These are phyloP conservation scores for Uloborus diversus DNA, from an alignment of 1,140 invertebrate genomes.

Conservation along the genomic window DNA sequence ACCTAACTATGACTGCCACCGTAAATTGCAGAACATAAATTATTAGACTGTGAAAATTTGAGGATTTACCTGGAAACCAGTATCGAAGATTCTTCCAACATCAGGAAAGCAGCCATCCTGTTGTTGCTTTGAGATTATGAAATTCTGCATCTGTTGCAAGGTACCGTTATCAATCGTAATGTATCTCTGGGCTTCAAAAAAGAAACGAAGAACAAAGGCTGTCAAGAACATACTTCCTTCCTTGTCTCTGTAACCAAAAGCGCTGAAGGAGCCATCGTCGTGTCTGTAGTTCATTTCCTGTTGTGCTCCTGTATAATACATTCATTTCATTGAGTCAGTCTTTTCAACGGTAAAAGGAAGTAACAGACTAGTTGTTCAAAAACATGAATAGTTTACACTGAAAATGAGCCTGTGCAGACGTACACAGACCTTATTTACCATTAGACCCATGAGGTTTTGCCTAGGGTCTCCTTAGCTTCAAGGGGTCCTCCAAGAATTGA, in stretches of 20 bases:
- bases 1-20: too few relatives aligned
- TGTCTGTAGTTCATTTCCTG: conserved; percentile 78
- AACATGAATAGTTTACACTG: too few relatives aligned
- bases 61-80: conserved; percentile 35
- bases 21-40: too few relatives aligned
- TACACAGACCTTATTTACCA: too few relatives aligned
- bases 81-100: conserved; percentile 40
- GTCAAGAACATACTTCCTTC: conserved; percentile 84
- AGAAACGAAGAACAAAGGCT: conserved; percentile 80
- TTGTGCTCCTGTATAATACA: conserved; percentile 64
- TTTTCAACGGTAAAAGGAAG: too few relatives aligned
- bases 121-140: conserved; percentile 65
- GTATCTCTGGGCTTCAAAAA: conserved; percentile 72
- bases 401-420: too few relatives aligned
- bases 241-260: conserved; percentile 75
- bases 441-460: too few relatives aligned
- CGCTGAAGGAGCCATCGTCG: conserved; percentile 81
- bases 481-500: too few relatives aligned
- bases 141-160: conserved; percentile 65
- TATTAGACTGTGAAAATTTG: too few relatives aligned
- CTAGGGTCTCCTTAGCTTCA: too few relatives aligned
- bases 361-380: too few relatives aligned
- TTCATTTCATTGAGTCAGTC: neutral
- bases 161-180: conserved; percentile 74
- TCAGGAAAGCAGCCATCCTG: conserved; percentile 41